Evolutionary conservation across 2,113 vertebrate species (phyloP).

Genomic region (Talpa occidentalis): DNA sequence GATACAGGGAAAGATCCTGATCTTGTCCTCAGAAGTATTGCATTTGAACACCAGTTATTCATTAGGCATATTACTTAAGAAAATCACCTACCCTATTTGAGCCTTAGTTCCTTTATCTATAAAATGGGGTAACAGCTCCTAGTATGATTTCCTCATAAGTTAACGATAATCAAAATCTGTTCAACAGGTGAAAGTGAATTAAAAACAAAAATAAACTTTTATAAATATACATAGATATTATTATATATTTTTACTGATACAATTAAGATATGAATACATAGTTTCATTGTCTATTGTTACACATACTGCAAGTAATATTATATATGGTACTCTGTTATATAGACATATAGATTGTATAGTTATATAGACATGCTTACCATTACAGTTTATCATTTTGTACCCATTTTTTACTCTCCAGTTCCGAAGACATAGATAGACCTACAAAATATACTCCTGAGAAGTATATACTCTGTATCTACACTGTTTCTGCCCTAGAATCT

Average conservation of each 20-base stretch:
- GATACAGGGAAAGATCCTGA: neutral
- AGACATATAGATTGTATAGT: neutral
- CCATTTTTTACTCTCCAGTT: neutral
- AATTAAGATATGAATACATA: no score
- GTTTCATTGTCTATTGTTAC: neutral
- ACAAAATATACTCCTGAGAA: neutral
- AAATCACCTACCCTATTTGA: constrained; percentile 8
- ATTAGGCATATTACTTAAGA: neutral
- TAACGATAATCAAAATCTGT: neutral
- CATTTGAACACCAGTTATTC: constrained; percentile 5
- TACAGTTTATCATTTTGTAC: constrained; percentile 39
- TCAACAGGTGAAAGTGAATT: constrained; percentile 39
- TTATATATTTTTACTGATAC: no score
- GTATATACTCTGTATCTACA: neutral
- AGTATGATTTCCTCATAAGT: neutral
- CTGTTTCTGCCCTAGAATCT: neutral
- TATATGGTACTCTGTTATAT: neutral
- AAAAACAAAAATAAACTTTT: constrained; percentile 10
- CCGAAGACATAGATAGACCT: neutral
- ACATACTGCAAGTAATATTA: neutral
- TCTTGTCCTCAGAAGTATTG: neutral
- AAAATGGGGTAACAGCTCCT: constrained; percentile 6
- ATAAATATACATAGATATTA: no score
- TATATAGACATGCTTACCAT: neutral
- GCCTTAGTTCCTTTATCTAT: neutral